Evolutionary conservation across 2,113 vertebrate genomes (phyloP), one percentile per base, ranked within the genome.

Genomic region (Chrysochloris asiatica): DNA sequence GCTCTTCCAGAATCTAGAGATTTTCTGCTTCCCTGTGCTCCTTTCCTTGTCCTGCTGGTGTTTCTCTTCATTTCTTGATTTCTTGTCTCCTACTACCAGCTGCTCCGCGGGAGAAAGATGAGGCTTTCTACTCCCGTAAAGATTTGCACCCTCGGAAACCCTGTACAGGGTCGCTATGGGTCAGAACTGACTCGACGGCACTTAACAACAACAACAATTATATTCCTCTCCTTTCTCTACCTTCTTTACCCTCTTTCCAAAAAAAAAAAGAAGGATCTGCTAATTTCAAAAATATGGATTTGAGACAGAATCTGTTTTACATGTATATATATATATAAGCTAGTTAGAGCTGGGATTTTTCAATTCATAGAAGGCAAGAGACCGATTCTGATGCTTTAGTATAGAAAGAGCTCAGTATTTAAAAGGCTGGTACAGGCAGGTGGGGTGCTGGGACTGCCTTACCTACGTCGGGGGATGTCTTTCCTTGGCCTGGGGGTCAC

Each of bases 221-320:
- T 30, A 14, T 2, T 43, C 21, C 33, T 33, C 2, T 4, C 63
- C 71, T 38, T 47, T 73, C 43, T 85, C n/a, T n/a, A 41, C 26
- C 24, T 11, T 71, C 47, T 80, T 83, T 45, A 2, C 48, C 61
- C 11, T 85, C 84, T 84, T 50, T 63, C 54, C 28, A 38, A 63
- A 63, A 12, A 52, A 52, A 52, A 52, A 52, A 6, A 11, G 13
- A 12, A 19, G 33, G 3, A 22, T 36, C 88, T 50, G 16, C 43
- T 63, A 28, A 43, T 43, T 82, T 82, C 41, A 87, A 54, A 91
- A 78, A 63, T 41, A 67, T 33, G 82, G 41, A 67, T 33, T 56
- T 72, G 59, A 90, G 48, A 41, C 59, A 47, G 63, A 48, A 61
- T 90, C 83, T 91, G 17, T 75, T 86, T 80, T 47, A 21, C n/a